Evolutionary conservation across 2,113 vertebrate genomes (phyloP).

Genomic region (Heptranchias perlo): DNA sequence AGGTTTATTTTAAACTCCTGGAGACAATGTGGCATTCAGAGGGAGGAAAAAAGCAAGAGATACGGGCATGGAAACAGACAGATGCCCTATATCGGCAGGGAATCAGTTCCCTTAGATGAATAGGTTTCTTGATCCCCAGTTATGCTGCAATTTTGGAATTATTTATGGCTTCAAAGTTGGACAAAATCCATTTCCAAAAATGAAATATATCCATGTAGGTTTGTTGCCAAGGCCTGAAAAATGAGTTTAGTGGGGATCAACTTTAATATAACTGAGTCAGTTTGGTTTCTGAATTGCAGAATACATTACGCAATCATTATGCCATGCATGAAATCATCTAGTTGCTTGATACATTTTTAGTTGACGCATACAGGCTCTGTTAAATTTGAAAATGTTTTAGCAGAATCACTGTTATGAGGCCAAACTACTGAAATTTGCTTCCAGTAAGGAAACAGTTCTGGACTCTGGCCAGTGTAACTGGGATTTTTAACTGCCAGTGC

Average conservation of each 20-base stretch:
- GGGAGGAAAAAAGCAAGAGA: not conserved
- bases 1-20: not conserved
- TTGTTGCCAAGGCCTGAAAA: not conserved
- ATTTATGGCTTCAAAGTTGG: not conserved
- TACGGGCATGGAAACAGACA: not conserved
- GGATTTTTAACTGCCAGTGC: not conserved
- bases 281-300: not conserved
- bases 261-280: not conserved
- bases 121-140: not conserved
- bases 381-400: not conserved
- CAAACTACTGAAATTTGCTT: not conserved
- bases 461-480: not conserved
- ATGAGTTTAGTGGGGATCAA: not conserved
- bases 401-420: not conserved
- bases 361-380: not conserved
- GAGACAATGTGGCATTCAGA: not conserved
- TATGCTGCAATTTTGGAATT: not conserved
- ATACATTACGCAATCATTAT: not conserved
- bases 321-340: not conserved
- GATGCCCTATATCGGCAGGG: not conserved
- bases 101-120: not conserved
- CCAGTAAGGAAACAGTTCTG: not conserved
- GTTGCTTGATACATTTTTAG: not conserved
- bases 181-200: not conserved
- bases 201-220: not conserved